Conservation (phyloP, 1,140 invertebrate species). For the Cyclargus thomasi region DNA sequence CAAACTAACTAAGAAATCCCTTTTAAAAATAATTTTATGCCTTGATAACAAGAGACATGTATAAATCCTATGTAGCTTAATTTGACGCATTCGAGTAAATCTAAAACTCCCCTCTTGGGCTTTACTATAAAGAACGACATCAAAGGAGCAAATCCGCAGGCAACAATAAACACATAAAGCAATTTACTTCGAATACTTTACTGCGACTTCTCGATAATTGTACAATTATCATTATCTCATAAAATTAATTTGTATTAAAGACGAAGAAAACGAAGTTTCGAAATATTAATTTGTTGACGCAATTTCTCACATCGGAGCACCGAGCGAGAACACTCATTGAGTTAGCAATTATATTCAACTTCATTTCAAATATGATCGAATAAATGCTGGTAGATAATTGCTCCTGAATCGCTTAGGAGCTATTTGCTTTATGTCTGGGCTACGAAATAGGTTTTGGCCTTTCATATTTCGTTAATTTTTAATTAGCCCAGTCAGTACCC, state of each 20-base stretch:
- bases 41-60: no score
- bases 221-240: neutral
- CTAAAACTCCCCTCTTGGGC: no score
- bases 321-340: neutral
- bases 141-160: no score
- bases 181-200: neutral
- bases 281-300: neutral
- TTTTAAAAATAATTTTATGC: no score
- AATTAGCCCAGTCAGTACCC: neutral
- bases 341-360: neutral
- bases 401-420: neutral
- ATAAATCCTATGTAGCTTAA: no score
- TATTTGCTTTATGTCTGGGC: neutral
- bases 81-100: no score
- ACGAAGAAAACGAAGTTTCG: neutral
- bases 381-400: neutral
- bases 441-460: neutral
- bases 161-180: no score
- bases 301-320: neutral
- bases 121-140: no score
- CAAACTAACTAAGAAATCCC: no score
- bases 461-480: neutral
- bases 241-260: constrained; percentile 1
- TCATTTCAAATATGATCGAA: constrained; percentile 1
- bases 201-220: neutral